Conservation (phyloP, 2,797 vertebrate genomes). For the Ambastaia sidthimunki region DNA sequence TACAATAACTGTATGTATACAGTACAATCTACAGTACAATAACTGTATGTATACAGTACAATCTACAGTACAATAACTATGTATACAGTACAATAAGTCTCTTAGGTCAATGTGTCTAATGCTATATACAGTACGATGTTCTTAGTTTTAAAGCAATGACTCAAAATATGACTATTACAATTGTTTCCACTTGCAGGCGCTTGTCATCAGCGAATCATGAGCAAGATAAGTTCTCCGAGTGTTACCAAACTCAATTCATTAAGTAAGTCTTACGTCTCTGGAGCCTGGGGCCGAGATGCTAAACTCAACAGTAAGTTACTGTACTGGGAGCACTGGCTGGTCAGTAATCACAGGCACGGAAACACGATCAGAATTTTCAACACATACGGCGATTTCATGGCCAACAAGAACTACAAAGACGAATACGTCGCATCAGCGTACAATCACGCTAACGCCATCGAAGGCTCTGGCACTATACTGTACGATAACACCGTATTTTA, state of each 20-base stretch:
- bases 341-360: conserved; percentile 60
- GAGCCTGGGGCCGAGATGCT: conserved; percentile 76
- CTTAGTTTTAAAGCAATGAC: too few relatives aligned
- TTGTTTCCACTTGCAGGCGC: conserved; percentile 54
- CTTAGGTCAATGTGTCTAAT: too few relatives aligned
- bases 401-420: conserved; percentile 61
- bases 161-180: too few relatives aligned
- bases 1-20: too few relatives aligned
- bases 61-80: too few relatives aligned
- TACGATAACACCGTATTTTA: conserved; percentile 71
- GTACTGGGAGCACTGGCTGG: conserved; percentile 74
- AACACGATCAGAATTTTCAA: conserved; percentile 68
- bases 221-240: conserved; percentile 69
- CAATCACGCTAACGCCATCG: conserved; percentile 57
- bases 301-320: conserved; percentile 19
- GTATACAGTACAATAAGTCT: too few relatives aligned
- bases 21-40: too few relatives aligned
- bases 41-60: too few relatives aligned
- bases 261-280: conserved; percentile 64
- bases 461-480: conserved; percentile 73
- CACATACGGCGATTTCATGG: conserved; percentile 71
- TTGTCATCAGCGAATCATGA: conserved; percentile 70
- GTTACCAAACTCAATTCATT: conserved; percentile 67
- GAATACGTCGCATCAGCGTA: conserved; percentile 57
- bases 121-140: too few relatives aligned